Base-by-base conservation (phyloP, 2,888 invertebrate genomes). In the Drosophila neotestacea region DNA sequence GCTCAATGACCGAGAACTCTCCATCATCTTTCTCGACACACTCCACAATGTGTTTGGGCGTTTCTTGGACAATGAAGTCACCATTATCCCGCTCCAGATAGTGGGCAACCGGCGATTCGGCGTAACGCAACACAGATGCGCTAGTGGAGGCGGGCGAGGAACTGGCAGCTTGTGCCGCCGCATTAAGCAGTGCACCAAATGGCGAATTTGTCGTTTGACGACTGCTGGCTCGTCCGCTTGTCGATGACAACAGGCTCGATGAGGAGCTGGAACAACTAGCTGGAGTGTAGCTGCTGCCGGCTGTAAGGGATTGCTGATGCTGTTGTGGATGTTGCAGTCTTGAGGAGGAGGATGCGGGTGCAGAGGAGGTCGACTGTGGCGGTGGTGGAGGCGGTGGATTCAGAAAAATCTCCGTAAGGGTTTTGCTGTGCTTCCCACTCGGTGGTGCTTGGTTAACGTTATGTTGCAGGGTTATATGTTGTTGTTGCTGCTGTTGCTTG, bases 1-100 rank as follows among this genome's bases (percentile, higher is more conserved):
- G 91, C 70, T 93, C 93, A 58, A 92, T 92, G n/a, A 93, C 93
- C 9, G 92, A 92, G 78, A 92, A 93, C 59, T 92, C 92, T 0
- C 92, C 92, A 73, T 92, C 90, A 16, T 93, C 92, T 56, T 91
- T 92, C 70, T 93, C 93, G 9, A 93, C 91, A 42, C 92, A 93
- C 68, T 93, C 92, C 2, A 93, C 92, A 69, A 92, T 90, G 34
- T 92, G 92, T 56, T 92, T 92, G 22, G 92, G 92, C 10, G 91
- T 91, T 72, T 92, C 92, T 65, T 92, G 92, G 7, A 93, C 92
- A 63, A 92, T 91, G 59, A 93, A 92, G 63, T 92, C 93, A 4
- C 93, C 93, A 65, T 92, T 92, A 7, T 92, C 92, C 3, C 92
- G 89, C 72, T 92, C 92, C 39, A 92, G 73, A 77, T 92, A 92